Percentiles rank a stretch among this genome's conserved stretches.
Conservation (phyloP, 2,113 vertebrate genomes). For the Mormyrus lacerda region DNA sequence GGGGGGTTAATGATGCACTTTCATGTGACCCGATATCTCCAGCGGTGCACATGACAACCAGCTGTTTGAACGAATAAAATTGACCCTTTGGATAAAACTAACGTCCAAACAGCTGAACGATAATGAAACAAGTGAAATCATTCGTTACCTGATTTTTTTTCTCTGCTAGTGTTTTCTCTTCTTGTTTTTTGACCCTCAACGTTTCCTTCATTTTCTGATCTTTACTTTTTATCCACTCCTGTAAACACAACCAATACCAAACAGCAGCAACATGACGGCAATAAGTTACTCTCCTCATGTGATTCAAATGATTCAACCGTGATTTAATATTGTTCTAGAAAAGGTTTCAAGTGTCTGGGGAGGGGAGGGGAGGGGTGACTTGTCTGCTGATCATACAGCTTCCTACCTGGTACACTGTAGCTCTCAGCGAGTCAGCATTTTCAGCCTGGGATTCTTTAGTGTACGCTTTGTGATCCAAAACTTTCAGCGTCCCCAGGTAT, state of each 20-base stretch:
- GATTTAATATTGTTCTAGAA: background rate
- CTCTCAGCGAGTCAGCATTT: slow-evolving; percentile 69
- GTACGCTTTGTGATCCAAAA: slow-evolving; percentile 65
- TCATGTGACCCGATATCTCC: background rate
- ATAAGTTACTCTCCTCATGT: background rate
- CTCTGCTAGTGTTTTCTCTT: slow-evolving; percentile 65
- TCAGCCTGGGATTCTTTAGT: slow-evolving; percentile 56
- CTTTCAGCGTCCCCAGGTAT: slow-evolving; percentile 73
- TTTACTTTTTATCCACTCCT: slow-evolving; percentile 91
- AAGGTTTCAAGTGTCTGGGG: background rate
- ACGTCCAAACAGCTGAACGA: background rate
- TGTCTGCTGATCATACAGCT: background rate
- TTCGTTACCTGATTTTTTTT: slow-evolving; percentile 65
- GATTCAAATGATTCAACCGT: background rate
- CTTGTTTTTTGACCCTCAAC: slow-evolving; percentile 65
- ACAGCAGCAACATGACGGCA: background rate
- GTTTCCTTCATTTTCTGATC: slow-evolving; percentile 58
- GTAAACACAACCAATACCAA: slow-evolving; percentile 2
- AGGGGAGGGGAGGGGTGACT: background rate
- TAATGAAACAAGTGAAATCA: background rate
- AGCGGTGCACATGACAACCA: background rate
- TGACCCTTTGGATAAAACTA: background rate
- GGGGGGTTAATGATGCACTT: background rate
- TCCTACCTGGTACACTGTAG: slow-evolving; percentile 82
- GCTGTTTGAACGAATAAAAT: background rate